Conservation (phyloP, 2,113 vertebrate genomes). For the Stigmatopora argus region DNA sequence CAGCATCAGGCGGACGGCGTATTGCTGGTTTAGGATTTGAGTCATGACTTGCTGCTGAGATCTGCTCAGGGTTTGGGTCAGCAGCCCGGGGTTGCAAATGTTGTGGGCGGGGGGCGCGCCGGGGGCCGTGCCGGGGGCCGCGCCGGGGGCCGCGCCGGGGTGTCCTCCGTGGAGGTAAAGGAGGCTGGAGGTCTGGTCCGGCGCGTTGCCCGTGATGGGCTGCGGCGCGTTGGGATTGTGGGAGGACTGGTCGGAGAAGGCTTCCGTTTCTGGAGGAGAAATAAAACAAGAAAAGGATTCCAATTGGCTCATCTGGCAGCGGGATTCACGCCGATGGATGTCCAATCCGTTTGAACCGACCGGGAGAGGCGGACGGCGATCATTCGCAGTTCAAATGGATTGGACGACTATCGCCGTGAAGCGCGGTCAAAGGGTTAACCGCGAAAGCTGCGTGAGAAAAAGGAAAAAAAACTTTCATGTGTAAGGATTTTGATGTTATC, state of each 20-base stretch:
- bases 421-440: too few relatives aligned
- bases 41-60: slow-evolving; percentile 98
- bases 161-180: slow-evolving; percentile 80
- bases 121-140: too few relatives aligned
- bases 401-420: too few relatives aligned
- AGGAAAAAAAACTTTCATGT: too few relatives aligned
- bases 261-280: slow-evolving; percentile 76
- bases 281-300: slow-evolving; percentile 14
- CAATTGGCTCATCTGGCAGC: too few relatives aligned
- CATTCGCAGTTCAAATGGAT: too few relatives aligned
- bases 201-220: slow-evolving; percentile 81
- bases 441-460: too few relatives aligned
- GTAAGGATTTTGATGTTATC: too few relatives aligned
- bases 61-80: slow-evolving; percentile 88
- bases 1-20: slow-evolving; percentile 94
- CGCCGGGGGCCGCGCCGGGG: slow-evolving; percentile 66
- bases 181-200: slow-evolving; percentile 81
- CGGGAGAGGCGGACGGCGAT: too few relatives aligned
- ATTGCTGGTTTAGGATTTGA: slow-evolving; percentile 97
- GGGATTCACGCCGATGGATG: too few relatives aligned
- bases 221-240: slow-evolving; percentile 85
- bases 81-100: slow-evolving; percentile 83
- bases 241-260: slow-evolving; percentile 82
- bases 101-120: slow-evolving; percentile 81
- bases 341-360: too few relatives aligned